Percentiles rank a stretch among this genome's conserved stretches.
phyloP scores from a whole-genome alignment of 2,113 vertebrate species.

The Dicrurus megarhynchus region DNA sequence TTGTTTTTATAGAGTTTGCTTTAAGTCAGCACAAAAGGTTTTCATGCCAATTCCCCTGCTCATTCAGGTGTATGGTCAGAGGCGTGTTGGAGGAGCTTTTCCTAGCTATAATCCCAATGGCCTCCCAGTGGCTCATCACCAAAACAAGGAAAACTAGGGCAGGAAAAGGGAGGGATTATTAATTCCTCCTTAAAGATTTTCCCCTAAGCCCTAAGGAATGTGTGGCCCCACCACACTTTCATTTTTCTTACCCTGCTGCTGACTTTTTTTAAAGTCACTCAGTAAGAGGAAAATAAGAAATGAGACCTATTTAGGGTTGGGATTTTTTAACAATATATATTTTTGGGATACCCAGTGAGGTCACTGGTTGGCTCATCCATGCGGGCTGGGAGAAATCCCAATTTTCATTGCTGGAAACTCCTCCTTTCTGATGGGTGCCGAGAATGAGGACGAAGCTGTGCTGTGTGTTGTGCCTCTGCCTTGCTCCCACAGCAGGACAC shows the following conservation, averaged over 20 bases:
- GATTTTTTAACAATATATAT: background rate
- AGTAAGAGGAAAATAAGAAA: background rate
- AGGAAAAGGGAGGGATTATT: background rate
- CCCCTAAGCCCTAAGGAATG: background rate
- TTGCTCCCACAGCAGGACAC: background rate
- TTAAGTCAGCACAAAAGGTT: background rate
- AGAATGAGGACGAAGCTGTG: accelerated
- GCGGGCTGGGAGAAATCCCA: background rate
- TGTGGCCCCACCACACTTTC: background rate
- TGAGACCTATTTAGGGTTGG: background rate
- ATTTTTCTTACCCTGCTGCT: background rate
- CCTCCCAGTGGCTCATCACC: background rate
- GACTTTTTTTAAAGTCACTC: background rate
- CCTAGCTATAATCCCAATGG: background rate
- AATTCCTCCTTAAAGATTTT: background rate
- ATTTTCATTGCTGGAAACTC: background rate
- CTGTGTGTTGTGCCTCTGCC: background rate
- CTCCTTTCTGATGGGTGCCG: background rate
- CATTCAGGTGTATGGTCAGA: background rate
- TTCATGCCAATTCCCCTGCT: background rate
- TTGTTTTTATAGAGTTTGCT: background rate
- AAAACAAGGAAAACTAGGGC: background rate
- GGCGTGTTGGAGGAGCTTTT: background rate
- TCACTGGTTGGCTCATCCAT: background rate
- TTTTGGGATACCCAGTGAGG: background rate